Conservation (phyloP, 1,140 invertebrate species). For the Listronotus bonariensis region DNA sequence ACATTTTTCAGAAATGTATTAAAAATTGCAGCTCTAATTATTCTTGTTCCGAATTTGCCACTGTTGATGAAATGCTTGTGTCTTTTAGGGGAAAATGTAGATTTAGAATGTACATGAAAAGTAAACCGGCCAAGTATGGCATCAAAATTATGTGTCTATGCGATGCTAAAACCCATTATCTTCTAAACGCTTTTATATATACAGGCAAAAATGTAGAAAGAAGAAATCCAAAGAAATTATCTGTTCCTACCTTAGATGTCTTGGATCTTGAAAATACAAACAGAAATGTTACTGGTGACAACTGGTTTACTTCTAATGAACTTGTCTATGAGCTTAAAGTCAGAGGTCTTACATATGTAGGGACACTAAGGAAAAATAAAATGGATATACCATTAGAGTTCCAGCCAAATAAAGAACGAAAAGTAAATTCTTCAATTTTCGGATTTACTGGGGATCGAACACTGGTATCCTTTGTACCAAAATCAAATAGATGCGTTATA, state of each 20-base stretch:
- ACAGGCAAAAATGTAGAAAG: conserved; percentile 11
- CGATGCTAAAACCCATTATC: conserved; percentile 20
- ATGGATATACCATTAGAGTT: conserved; percentile 15
- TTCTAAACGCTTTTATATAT: conserved; percentile 20
- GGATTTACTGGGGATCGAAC: conserved; percentile 26
- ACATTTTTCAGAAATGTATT: conserved; percentile 26
- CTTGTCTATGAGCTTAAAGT: conserved; percentile 9
- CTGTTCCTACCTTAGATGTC: conserved; percentile 21
- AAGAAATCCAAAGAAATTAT: conserved; percentile 19
- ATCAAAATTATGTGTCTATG: conserved; percentile 20
- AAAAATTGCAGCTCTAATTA: conserved; percentile 29
- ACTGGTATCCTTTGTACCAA: conserved; percentile 23
- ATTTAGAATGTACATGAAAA: conserved; percentile 27
- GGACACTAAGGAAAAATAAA: conserved; percentile 18
- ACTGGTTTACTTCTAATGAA: conserved; percentile 19
- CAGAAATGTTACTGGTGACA: conserved; percentile 22
- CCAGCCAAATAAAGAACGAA: conserved; percentile 5
- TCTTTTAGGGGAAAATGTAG: conserved; percentile 16
- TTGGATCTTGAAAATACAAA: conserved; percentile 22
- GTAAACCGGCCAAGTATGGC: conserved; percentile 23
- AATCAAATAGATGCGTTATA: conserved; percentile 40
- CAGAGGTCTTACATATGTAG: conserved; percentile 14
- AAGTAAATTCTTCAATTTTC: conserved; percentile 13
- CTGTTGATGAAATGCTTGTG: conserved; percentile 25
- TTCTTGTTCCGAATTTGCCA: conserved; percentile 6